Percentiles rank a stretch among this genome's conserved stretches.
phyloP scores from a whole-genome alignment of 2,797 vertebrate genomes.

The Florisuga fusca region DNA sequence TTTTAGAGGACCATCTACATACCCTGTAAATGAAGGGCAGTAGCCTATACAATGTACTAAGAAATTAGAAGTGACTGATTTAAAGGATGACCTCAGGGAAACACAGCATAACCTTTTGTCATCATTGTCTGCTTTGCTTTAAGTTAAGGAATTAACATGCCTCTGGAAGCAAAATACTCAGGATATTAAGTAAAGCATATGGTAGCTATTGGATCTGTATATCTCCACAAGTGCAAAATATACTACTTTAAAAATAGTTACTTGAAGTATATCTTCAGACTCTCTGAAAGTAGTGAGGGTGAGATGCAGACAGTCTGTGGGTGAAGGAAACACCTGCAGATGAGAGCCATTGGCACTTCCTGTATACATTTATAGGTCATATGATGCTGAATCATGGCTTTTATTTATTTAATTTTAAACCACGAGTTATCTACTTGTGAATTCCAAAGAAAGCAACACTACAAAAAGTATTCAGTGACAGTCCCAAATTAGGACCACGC shows the following conservation, averaged over 20 bases:
- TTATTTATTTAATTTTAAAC: neutral
- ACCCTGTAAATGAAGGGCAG: neutral
- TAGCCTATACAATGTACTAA: neutral
- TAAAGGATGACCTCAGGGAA: neutral
- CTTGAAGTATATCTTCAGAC: neutral
- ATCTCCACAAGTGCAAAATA: neutral
- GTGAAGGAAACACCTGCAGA: neutral
- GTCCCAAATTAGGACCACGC: neutral
- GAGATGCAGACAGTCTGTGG: neutral
- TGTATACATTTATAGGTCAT: neutral
- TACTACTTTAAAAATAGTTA: neutral
- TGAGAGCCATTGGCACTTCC: neutral
- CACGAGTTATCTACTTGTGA: neutral
- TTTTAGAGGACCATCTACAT: neutral
- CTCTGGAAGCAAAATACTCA: neutral
- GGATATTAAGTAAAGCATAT: neutral
- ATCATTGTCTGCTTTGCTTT: neutral
- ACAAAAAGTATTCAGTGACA: neutral
- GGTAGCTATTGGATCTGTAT: neutral
- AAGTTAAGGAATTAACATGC: neutral
- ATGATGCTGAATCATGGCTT: neutral
- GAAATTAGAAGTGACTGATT: neutral
- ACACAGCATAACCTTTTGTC: neutral
- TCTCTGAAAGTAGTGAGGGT: neutral
- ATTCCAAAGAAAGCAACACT: constrained; percentile 17